phyloP scores from a whole-genome alignment of 2,113 vertebrate genomes.

The Zosterops lateralis region DNA sequence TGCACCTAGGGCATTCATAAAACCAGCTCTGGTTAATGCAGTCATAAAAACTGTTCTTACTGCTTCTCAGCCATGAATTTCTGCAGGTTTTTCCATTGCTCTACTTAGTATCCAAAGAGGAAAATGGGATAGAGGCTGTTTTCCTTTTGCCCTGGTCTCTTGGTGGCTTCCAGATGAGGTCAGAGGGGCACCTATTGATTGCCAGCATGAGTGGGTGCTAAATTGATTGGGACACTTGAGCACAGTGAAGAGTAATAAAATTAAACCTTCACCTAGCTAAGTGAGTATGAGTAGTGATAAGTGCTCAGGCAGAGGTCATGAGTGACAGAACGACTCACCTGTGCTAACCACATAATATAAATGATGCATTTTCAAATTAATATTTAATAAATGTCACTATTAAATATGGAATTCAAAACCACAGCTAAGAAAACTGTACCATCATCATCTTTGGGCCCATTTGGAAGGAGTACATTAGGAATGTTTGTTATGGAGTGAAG shows the following conservation, averaged over 20 bases:
- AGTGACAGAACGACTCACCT: not conserved
- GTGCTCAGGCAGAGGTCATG: not conserved
- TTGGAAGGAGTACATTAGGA: not conserved
- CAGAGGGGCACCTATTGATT: not conserved
- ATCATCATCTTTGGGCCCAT: not conserved
- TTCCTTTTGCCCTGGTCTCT: not conserved
- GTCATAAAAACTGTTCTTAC: not conserved
- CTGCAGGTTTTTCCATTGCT: not conserved
- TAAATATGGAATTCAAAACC: not conserved
- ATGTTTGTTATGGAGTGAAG: not conserved
- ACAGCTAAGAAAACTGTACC: not conserved
- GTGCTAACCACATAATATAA: not conserved
- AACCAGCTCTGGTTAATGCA: not conserved
- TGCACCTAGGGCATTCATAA: not conserved
- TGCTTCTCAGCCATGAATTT: not conserved
- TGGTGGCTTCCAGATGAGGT: not conserved
- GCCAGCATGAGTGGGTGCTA: not conserved
- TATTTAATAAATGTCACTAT: conserved; percentile 31
- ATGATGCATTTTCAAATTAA: conserved; percentile 27
- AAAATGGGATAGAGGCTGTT: not conserved
- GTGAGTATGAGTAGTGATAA: not conserved
- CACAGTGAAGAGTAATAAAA: not conserved
- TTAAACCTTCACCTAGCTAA: not conserved
- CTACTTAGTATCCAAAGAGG: not conserved
- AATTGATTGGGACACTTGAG: not conserved